Percentiles rank a stretch among this genome's conserved stretches.
These are phyloP conservation scores for Eupithecia centaureata DNA, from an alignment of 2,888 invertebrate species.

Conservation along the genomic window DNA sequence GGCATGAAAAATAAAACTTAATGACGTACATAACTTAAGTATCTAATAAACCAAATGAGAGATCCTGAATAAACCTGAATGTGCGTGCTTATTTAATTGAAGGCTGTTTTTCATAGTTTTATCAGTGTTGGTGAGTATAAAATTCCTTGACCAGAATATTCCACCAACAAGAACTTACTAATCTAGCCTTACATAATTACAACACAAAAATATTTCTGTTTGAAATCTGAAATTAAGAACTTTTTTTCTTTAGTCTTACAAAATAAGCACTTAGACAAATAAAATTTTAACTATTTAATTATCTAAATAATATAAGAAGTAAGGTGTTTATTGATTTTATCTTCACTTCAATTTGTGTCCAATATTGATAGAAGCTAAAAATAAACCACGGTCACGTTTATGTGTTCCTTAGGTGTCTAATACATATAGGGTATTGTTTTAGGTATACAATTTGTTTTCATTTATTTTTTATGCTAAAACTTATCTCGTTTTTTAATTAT, in stretches of 20 bases:
- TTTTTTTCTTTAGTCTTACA: no score
- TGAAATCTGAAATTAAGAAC: no score
- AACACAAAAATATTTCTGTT: neutral
- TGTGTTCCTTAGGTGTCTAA: no score
- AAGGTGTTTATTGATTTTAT: no score
- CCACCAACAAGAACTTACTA: neutral
- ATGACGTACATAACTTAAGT: neutral
- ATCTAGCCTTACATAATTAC: neutral
- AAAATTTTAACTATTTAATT: no score
- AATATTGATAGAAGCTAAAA: no score
- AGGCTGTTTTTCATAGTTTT: neutral
- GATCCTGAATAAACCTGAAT: neutral
- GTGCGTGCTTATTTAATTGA: neutral
- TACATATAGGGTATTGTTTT: no score
- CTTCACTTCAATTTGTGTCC: no score
- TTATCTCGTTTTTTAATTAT: neutral
- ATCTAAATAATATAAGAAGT: no score
- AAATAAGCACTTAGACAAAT: no score
- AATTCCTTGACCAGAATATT: neutral
- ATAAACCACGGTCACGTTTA: no score
- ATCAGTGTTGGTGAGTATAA: neutral
- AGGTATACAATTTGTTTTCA: no score
- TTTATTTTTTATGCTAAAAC: neutral
- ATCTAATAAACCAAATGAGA: neutral
- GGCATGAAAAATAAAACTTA: constrained; percentile 1